These are phyloP conservation scores for Abramis brama DNA, from an alignment of 2,113 vertebrate genomes.

Conservation along the genomic window DNA sequence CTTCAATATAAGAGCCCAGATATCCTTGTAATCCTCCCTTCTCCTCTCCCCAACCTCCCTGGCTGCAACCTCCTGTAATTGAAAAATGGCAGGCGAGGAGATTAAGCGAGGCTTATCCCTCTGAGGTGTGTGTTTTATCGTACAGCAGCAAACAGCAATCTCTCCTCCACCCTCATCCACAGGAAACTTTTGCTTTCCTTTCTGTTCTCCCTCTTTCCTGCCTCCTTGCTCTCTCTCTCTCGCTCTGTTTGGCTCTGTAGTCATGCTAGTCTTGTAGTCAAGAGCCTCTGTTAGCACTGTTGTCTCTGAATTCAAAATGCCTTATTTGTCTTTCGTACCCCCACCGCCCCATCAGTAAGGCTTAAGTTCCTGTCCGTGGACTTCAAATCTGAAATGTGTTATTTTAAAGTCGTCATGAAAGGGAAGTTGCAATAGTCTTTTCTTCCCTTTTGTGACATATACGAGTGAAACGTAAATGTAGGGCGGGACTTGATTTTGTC, in stretches of 20 bases:
- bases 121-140: conserved; percentile 54
- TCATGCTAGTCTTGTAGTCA: background rate
- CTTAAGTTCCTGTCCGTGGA: background rate
- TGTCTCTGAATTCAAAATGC: background rate
- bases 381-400: background rate
- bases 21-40: conserved; percentile 54
- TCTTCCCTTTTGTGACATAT: too few species aligned
- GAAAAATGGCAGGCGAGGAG: conserved; percentile 59
- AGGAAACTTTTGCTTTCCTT: conserved; percentile 28
- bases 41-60: conserved; percentile 35
- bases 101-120: conserved; percentile 52
- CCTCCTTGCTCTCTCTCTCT: background rate
- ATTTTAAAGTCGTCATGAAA: background rate
- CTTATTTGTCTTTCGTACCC: background rate
- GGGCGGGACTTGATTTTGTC: too few species aligned
- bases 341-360: background rate
- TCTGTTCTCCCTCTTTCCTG: background rate
- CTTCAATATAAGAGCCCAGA: conserved; percentile 41
- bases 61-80: conserved; percentile 53
- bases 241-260: background rate
- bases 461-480: too few species aligned
- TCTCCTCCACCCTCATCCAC: conserved; percentile 26
- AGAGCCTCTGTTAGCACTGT: background rate
- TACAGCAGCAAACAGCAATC: conserved; percentile 45
- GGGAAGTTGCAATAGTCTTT: too few species aligned